Base-by-base conservation (phyloP, 2,113 vertebrate species). In the Psephotus haematonotus region DNA sequence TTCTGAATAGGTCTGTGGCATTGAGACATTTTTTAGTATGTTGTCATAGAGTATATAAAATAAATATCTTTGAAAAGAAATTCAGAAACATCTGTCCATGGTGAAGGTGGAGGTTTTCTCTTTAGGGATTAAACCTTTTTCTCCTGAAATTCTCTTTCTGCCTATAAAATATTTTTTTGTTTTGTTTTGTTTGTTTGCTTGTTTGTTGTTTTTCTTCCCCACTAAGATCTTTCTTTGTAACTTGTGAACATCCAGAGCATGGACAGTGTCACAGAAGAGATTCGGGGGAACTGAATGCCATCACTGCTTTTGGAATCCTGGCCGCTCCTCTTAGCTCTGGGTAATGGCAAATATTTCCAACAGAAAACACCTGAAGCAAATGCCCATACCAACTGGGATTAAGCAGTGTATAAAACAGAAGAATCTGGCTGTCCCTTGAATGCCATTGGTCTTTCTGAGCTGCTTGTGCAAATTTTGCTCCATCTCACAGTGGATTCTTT, bases 1-100 rank as follows among this genome's bases (percentile, higher is more conserved):
- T 84, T 75, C 53, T 87, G 46, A 74, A 64, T 53, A 93, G 55
- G n/a, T 83, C 84, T 92, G 49, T 83, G 75, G 31, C 83, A 82
- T 87, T 86, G 88, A 88, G 80, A 79, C 33, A 33, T 39, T 47
- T 88, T 24, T 91, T 62, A 59, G 27, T 46, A 29, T 39, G 17
- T 72, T 75, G 28, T 74, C 64, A 55, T 78, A 86, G 29, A 55
- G 2, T 59, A 35, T 35, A 50, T 23, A 74, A 33, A 93, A 55
- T 28, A 81, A 29, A 17, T 28, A 18, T n/a, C 23, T 71, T 75
- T 50, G 43, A 92, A 88, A 80, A 88, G 0, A 63, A 41, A 6
- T 60, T 78, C 2, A 3, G 52, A 69, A 69, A 13, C 3, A 11
- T 22, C 29, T 81, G 9, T n/a, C n/a, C 17, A 5, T 44, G 65